phyloP scores from a whole-genome alignment of 2,113 vertebrate genomes.

The Mastomys coucha region DNA sequence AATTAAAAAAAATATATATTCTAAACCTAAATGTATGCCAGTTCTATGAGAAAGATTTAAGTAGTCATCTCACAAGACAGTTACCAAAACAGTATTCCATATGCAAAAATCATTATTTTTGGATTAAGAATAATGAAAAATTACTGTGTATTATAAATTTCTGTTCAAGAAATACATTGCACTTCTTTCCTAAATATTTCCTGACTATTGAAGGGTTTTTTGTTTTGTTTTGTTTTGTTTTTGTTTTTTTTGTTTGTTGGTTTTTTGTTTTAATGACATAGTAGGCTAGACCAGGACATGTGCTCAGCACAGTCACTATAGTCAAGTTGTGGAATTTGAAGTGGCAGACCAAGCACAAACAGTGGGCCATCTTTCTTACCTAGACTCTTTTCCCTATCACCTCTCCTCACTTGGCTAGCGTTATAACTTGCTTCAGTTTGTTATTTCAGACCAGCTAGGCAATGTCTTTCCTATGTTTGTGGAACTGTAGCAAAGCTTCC shows the following conservation, averaged over 20 bases:
- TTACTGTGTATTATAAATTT: slow-evolving; percentile 15
- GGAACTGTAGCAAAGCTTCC: neutral
- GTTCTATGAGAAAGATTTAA: slow-evolving; percentile 40
- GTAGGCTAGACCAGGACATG: neutral
- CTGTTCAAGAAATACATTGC: neutral
- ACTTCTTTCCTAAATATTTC: slow-evolving; percentile 5
- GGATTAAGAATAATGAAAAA: slow-evolving; percentile 30
- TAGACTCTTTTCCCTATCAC: neutral
- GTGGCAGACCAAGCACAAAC: neutral
- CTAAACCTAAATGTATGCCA: neutral
- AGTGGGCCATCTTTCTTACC: neutral
- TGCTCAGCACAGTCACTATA: neutral
- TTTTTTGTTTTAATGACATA: no score
- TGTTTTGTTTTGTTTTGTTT: no score
- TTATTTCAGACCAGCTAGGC: neutral
- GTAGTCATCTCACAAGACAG: slow-evolving; percentile 11
- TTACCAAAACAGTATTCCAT: neutral
- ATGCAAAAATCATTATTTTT: neutral
- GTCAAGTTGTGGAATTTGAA: neutral
- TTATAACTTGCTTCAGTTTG: neutral
- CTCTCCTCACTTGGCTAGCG: neutral
- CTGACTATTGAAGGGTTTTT: neutral
- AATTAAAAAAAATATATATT: no score
- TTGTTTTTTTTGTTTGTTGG: neutral
- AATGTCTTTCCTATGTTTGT: neutral